phyloP scores from a whole-genome alignment of 2,888 invertebrate genomes.

The Branchellion lobata region DNA sequence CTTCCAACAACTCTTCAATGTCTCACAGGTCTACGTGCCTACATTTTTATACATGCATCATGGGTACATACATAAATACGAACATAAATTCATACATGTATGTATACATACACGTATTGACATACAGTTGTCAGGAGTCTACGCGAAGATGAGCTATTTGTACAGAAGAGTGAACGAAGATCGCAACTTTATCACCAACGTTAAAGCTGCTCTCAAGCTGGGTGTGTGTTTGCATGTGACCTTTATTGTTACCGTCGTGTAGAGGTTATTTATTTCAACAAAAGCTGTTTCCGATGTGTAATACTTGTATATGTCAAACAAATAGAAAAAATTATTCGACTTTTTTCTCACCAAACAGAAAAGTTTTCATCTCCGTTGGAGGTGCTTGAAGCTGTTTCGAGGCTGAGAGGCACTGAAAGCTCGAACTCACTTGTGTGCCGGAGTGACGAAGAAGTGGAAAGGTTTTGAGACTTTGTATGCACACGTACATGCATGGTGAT shows the following conservation, averaged over 20 bases:
- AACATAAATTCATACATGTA: too few relatives aligned
- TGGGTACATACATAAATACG: too few relatives aligned
- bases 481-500: not conserved
- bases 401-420: not conserved
- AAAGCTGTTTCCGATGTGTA: too few relatives aligned
- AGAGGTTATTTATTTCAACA: too few relatives aligned
- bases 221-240: slow-evolving; percentile 52
- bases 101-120: not conserved
- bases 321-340: not conserved
- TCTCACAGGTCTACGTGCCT: slow-evolving; percentile 50
- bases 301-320: too few relatives aligned
- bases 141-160: slow-evolving; percentile 60
- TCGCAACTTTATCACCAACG: slow-evolving; percentile 58
- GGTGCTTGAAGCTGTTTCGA: not conserved
- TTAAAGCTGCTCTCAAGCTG: slow-evolving; percentile 57
- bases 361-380: not conserved
- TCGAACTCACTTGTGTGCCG: not conserved
- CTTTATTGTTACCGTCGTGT: too few relatives aligned
- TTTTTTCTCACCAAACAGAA: not conserved
- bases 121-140: slow-evolving; percentile 55
- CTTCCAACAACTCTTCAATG: slow-evolving; percentile 61
- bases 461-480: not conserved
- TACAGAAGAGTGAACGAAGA: slow-evolving; percentile 59
- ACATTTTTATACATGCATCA: too few relatives aligned
- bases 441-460: not conserved